Evolutionary conservation across 2,888 invertebrate genomes (phyloP), one percentile per base, ranked within the genome.

Genomic region (Anoplius nigerrimus): DNA sequence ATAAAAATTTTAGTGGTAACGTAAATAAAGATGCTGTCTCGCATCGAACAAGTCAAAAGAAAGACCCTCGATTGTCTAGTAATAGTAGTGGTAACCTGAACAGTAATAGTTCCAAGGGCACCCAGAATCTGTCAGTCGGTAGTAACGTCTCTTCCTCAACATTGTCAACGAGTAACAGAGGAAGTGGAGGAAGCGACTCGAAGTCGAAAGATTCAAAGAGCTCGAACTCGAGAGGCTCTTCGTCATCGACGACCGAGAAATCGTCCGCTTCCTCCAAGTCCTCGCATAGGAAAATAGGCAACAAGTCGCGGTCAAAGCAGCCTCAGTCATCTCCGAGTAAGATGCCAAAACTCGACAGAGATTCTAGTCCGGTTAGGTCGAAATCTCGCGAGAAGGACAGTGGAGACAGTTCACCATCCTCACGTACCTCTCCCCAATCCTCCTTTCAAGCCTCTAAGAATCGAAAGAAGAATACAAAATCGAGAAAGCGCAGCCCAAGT

Each of bases 391-490:
- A 85, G 52, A 85, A 84, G 62, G 85, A 86, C 71, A 86, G 76
- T 78, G 78, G 71, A 64, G 82, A 81, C 71, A 78, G 81, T 74
- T 82, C 81, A 27, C 76, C 75, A 68, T 81, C 76, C 55, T 72
- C 75, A 64, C 86, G 81, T 73, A 83, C 75, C 64, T 81, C 80
- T 73, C 86, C 88, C 66, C 84, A 87, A 62, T 85, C 84, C 84
- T 88, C 80, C 66, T 91, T 87, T 90, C 91, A 88, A 90, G 90
- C 75, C 88, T 91, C 16, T 72, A 81, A 85, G 76, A 84, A 74
- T 71, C 86, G 86, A 74, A 88, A 87, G 75, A 83, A 82, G 77
- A 82, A 74, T 21, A 72, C 75, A 6, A 84, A 84, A 80, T 84
- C 85, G 74, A 83, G 87, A 76, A 87, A 87, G 72, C 84, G 87